Evolutionary conservation across 1,140 invertebrate genomes (phyloP), one percentile per base, ranked within the genome.

Genomic region (Anoplophora glabripennis): DNA sequence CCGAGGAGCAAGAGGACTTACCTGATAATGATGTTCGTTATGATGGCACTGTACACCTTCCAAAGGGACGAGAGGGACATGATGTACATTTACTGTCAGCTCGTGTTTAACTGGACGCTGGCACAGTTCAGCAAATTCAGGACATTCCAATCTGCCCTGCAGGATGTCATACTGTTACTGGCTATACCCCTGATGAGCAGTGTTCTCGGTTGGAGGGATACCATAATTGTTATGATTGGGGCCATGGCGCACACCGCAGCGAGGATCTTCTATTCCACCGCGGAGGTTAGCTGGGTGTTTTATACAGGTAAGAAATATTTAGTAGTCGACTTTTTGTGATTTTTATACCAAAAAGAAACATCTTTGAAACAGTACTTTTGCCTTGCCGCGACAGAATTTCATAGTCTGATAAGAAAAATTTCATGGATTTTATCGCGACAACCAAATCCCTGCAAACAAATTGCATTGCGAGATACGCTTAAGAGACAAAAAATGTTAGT

Each of bases 21-120:
- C 54, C 72, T 91, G 4, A 79, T 84, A 69, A 76, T 89, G 7
- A 65, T 89, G 1, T 76, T 90, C 2, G 59, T 86, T 7, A 80
- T 84, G 4, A 89, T 90, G 87, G 81, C 80, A 1, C 76, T 89
- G 9, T 91, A 90, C 66, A 87, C 87, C 40, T 90, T 90, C 61
- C 89, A 90, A 75, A 80, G 89, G 70, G 88, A 90, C 67, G 89
- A 91, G 67, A 85, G 82, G 52, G 79, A 77, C 5, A 85, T 86
- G 68, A 79, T 83, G 44, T 89, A 83, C 64, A 65, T 89, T 11
- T 90, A 89, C 52, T 86, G 86, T 0, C 77, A 81, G 37, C 72
- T 81, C 17, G 80, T 84, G 18, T 89, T 90, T 65, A 71, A 83
- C 33, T 91, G 89, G 89, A 75, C 80, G 40, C 77, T 84, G 0